A percentile compares a stretch with the other conserved stretches of the same genome.
phyloP scores from a whole-genome alignment of 2,113 vertebrate species.

The Eubucco bourcierii region DNA sequence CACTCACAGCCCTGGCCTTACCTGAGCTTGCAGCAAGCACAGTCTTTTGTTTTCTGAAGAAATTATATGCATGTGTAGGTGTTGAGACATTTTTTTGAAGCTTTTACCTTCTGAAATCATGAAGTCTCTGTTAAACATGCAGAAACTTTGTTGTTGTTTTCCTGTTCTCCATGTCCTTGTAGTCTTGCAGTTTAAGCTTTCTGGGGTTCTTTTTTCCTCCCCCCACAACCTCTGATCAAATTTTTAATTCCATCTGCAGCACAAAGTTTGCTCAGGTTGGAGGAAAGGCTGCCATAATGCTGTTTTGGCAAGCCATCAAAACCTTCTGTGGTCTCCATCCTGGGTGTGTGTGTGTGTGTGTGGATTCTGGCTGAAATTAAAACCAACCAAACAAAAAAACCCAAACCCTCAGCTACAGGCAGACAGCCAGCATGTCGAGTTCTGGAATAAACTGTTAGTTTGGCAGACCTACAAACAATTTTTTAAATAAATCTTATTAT shows the following conservation, averaged over 20 bases:
- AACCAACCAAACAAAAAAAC: not conserved
- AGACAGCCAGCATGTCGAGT: constrained; percentile 9
- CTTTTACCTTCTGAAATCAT: constrained; percentile 23
- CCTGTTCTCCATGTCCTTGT: not conserved
- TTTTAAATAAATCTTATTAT: not conserved
- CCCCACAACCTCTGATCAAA: not conserved
- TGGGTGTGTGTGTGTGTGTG: too few species aligned
- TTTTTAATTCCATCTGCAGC: constrained; percentile 8
- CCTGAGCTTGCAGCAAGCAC: not conserved
- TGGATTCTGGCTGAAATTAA: constrained; percentile 18
- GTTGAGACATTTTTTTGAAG: not conserved
- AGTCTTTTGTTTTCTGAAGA: not conserved
- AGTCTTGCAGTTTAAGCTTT: not conserved
- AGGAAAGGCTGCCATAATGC: not conserved
- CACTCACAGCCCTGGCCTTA: not conserved
- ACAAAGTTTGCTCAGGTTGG: not conserved
- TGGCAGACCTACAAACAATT: constrained; percentile 20
- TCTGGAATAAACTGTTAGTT: constrained; percentile 25
- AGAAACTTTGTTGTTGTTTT: not conserved
- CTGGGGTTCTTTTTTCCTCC: not conserved
- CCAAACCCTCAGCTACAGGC: not conserved
- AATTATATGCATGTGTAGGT: not conserved
- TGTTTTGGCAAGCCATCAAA: not conserved
- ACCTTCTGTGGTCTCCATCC: not conserved
- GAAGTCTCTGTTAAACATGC: not conserved